Evolutionary conservation across 1,140 invertebrate species (phyloP).

Genomic region (Lanistes nyassanus): DNA sequence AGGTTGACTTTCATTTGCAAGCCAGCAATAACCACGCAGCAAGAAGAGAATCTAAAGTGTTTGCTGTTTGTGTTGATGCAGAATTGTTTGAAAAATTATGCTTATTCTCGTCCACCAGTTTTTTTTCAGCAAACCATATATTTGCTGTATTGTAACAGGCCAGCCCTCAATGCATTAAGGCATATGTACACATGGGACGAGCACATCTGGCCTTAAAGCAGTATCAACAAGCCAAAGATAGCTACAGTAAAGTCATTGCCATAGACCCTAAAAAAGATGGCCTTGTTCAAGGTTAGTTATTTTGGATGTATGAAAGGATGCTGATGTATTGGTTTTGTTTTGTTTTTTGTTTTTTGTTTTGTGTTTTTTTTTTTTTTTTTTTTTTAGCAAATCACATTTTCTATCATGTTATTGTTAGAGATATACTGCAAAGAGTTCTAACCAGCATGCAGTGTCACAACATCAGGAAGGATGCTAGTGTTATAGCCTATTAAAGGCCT

Average conservation of each 20-base stretch:
- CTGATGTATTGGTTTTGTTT: background rate
- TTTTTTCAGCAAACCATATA: too few relatives aligned
- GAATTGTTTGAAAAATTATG: too few relatives aligned
- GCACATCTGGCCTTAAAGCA: constrained; percentile 56
- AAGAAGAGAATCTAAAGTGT: too few relatives aligned
- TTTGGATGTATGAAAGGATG: background rate
- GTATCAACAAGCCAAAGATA: constrained; percentile 59
- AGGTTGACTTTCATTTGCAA: too few relatives aligned
- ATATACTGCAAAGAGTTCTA: background rate
- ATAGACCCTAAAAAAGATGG: constrained; percentile 57
- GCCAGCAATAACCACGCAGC: too few relatives aligned
- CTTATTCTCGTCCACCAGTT: too few relatives aligned
- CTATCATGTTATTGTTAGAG: background rate
- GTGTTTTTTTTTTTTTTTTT: background rate
- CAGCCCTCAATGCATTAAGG: constrained; percentile 57
- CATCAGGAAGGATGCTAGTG: too few relatives aligned
- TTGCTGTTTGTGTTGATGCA: too few relatives aligned
- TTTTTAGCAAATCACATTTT: background rate
- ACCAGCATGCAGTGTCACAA: too few relatives aligned
- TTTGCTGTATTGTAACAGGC: constrained; percentile 40
- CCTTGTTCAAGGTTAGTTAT: constrained; percentile 53
- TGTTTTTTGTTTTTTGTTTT: background rate
- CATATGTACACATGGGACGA: constrained; percentile 60
- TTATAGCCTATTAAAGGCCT: too few relatives aligned
- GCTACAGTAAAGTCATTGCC: constrained; percentile 52